phyloP scores from a whole-genome alignment of 2,113 vertebrate genomes.

The Phaetusa simplex region DNA sequence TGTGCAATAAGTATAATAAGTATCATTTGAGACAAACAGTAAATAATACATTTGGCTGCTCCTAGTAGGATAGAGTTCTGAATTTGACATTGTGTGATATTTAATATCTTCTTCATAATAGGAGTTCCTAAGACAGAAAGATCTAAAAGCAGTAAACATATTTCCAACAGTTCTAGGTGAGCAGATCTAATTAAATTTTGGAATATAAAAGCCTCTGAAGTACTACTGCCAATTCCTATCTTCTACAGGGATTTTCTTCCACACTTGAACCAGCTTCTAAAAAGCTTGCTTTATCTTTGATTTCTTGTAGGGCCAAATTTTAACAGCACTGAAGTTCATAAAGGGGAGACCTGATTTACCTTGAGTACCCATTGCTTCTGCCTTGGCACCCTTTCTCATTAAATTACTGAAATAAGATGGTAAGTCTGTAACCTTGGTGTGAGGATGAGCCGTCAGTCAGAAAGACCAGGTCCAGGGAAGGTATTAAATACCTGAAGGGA shows the following conservation, averaged over 20 bases:
- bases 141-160: slow-evolving; percentile 52
- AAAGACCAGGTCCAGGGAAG: background rate
- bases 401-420: background rate
- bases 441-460: background rate
- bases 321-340: background rate
- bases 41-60: slow-evolving; percentile 41
- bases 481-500: background rate
- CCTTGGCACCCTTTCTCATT: background rate
- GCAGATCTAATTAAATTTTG: slow-evolving; percentile 50
- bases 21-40: slow-evolving; percentile 17
- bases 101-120: slow-evolving; percentile 28
- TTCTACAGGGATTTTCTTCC: slow-evolving; percentile 10
- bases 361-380: background rate
- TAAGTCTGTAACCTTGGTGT: background rate
- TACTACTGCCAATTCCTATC: slow-evolving; percentile 3
- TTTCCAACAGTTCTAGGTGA: slow-evolving; percentile 34
- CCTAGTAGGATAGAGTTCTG: background rate
- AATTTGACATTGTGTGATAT: slow-evolving; percentile 27
- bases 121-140: slow-evolving; percentile 12
- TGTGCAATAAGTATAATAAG: slow-evolving; percentile 1
- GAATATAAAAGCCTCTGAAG: slow-evolving; percentile 51
- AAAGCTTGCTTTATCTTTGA: background rate
- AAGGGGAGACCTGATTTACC: background rate
- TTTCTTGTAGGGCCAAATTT: background rate
- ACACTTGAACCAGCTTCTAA: background rate